Base-by-base conservation (phyloP, 2,113 vertebrate genomes). In the Cyphomyrus plagiostoma region DNA sequence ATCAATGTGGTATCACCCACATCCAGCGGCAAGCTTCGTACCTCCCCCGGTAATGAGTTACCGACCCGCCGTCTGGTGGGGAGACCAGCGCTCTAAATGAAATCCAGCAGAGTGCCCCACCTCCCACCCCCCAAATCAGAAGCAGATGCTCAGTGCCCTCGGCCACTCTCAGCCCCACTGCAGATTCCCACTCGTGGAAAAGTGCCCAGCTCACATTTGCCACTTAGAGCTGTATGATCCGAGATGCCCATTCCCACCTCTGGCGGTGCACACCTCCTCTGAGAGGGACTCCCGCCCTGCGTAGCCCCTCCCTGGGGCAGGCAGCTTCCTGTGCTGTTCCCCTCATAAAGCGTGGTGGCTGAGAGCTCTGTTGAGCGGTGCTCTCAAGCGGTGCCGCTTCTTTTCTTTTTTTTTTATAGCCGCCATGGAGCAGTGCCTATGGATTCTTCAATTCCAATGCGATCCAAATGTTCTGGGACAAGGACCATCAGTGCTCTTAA, bases 31-130 rank as follows among this genome's bases (percentile, higher is more conserved):
- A 3, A 26, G n/a, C 21, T 62, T 2, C 58, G n/a, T 26, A 15
- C 1, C 56, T 89, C 93, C 90, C 86, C 88, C 86, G 84, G 88
- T 90, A 91, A 52, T 21, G 89, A 91, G 91, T 66, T 80, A 88
- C 85, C 48, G 52, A 91, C 85, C 86, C 89, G 88, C 74, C 62
- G 21, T 85, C 80, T 19, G 89, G 46, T 85, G 53, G 80, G 84
- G 48, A 5, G 15, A 88, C 11, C 26, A 87, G 70, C 83, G 21
- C 46, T 52, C 39, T 13, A 74, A 77, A 88, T 77, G 26, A 88
- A 91, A 56, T 89, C 6, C 49, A 84, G 49, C 15, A 46, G 82
- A 88, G 88, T 19, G 10, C 42, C 45, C 53, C 42, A 39, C n/a
- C 45, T 26, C 62, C 87, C 74, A 8, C 13, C 53, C 39, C 35